Evolutionary conservation across 2,113 vertebrate genomes (phyloP).

Genomic region (Chamaea fasciata): DNA sequence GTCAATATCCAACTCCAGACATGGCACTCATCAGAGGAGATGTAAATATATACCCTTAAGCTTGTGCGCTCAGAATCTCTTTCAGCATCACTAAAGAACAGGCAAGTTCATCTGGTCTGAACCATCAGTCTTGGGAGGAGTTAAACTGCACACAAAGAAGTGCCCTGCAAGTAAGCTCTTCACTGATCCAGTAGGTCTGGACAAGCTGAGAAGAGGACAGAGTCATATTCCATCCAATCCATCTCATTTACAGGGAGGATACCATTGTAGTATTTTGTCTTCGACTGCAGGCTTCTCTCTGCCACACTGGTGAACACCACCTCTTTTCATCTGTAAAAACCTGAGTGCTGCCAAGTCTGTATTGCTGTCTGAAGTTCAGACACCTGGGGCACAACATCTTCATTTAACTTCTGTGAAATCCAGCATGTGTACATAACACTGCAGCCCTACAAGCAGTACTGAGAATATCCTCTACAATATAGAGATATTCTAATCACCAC

Average conservation of each 20-base stretch:
- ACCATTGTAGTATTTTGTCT: not conserved
- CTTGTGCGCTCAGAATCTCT: not conserved
- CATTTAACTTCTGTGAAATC: not conserved
- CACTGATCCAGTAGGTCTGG: not conserved
- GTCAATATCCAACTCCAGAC: not conserved
- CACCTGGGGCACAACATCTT: not conserved
- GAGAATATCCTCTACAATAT: not conserved
- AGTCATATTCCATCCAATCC: not conserved
- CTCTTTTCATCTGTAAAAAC: not conserved
- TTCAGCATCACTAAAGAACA: not conserved
- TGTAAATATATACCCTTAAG: not conserved
- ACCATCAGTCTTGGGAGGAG: not conserved
- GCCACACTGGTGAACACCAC: not conserved
- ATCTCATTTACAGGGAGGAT: not conserved
- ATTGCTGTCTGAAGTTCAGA: not conserved
- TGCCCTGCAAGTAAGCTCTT: not conserved
- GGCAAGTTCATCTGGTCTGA: not conserved
- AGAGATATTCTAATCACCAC: not conserved
- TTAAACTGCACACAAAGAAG: not conserved
- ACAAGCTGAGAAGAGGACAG: not conserved
- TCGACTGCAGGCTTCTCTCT: not conserved
- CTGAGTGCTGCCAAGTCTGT: not conserved
- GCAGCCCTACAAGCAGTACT: not conserved
- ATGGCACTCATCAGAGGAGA: not conserved
- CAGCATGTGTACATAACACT: not conserved